Base-by-base conservation (phyloP, 2,113 vertebrate genomes). In the Caloenas nicobarica region DNA sequence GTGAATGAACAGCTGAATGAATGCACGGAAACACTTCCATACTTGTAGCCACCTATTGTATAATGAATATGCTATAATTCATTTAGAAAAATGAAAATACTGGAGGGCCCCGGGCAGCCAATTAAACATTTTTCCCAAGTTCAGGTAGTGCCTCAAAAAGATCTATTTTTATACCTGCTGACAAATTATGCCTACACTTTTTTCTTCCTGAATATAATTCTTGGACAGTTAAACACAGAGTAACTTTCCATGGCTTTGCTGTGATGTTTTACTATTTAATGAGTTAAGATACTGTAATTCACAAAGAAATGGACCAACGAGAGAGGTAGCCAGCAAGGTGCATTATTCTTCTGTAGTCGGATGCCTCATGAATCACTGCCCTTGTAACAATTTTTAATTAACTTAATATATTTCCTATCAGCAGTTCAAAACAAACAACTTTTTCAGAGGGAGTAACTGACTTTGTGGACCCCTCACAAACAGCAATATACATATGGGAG, bases 331-430 rank as follows among this genome's bases (percentile, higher is more conserved):
- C 44, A 71, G 69, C 70, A 69, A 83, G 26, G 11, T 88, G 12
- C 48, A 16, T 80, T 92, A 65, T 66, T 96, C 93, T 89, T 86
- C 70, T 81, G 48, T 17, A 69, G 44, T 48, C 2, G 9, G 57
- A 46, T 81, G 50, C 60, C 60, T 95, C 64, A 25, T 89, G 90
- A 95, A 86, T 92, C 65, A n/a, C 76, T 80, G 68, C 68, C 40
- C 25, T 95, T 94, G 42, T 79, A 93, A 74, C 64, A 71, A 24
- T 58, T 95, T 93, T 89, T 95, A 91, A 96, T 97, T 86, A 96
- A 92, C 57, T 68, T 71, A 77, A 40, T 88, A 31, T 91, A 86
- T 91, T 94, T 81, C 66, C 80, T 69, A 17, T 86, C 76, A 91
- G 28, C 25, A 78, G 40, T 38, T 80, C 53, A 61, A 86, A 89